These are phyloP conservation scores for Phenganax subtilis DNA, from an alignment of 92 coral and sea anemone genomes.

Conservation along the genomic window DNA sequence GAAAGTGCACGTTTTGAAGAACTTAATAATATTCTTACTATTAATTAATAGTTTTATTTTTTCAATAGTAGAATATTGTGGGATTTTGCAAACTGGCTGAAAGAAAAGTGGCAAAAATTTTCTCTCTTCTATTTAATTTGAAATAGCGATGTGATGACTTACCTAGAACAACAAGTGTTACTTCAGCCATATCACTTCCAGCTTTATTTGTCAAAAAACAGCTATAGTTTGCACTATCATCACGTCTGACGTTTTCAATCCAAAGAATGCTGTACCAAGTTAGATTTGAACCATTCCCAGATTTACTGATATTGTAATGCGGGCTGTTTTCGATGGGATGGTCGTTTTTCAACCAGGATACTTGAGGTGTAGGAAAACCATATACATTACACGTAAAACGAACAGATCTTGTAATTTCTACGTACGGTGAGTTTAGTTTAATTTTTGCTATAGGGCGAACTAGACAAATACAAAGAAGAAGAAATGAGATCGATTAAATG, in stretches of 20 bases:
- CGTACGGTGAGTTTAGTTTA: background rate
- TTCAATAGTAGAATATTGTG: too few relatives aligned
- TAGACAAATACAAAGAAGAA: background rate
- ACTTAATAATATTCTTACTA: too few relatives aligned
- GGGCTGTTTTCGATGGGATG: background rate
- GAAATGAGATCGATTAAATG: background rate
- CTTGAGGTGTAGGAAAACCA: conserved; percentile 53
- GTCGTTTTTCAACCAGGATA: conserved; percentile 51
- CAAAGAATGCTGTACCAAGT: conserved; percentile 14
- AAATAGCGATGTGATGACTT: background rate
- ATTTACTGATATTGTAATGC: background rate
- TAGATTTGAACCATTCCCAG: background rate
- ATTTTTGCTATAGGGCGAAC: conserved; percentile 35
- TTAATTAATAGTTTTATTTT: too few relatives aligned
- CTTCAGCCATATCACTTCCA: background rate
- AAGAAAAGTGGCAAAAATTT: too few relatives aligned
- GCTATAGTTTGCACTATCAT: conserved; percentile 35
- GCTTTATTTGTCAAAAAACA: conserved; percentile 16
- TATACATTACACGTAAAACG: conserved; percentile 49
- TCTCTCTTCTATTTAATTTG: too few relatives aligned
- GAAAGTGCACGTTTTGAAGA: too few relatives aligned
- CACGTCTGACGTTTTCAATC: conserved; percentile 9
- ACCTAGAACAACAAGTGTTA: conserved; percentile 28
- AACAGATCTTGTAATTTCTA: conserved; percentile 11
- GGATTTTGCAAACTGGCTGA: too few relatives aligned